Conservation (phyloP, 2,113 vertebrate species). For the Halcyon senegalensis region DNA sequence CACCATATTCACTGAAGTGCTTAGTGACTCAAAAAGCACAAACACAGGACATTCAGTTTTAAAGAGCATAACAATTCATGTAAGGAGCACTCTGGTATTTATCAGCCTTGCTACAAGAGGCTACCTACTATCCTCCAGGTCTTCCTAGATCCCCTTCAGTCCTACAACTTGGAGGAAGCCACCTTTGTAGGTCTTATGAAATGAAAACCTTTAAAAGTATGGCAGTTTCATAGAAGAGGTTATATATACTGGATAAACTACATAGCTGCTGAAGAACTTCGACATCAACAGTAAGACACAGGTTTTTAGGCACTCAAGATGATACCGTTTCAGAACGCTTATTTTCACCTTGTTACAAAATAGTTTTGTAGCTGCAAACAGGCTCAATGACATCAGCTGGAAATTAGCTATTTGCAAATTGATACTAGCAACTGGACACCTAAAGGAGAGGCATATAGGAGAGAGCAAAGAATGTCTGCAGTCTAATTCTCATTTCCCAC, state of each 20-base stretch:
- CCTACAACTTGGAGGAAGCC: background rate
- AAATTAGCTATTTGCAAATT: background rate
- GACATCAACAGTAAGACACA: background rate
- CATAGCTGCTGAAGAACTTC: background rate
- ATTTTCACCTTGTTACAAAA: background rate
- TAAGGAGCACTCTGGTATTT: background rate
- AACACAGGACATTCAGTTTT: background rate
- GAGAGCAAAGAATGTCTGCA: background rate
- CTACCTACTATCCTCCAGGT: background rate
- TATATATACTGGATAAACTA: background rate
- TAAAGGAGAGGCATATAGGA: background rate
- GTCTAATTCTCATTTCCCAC: background rate
- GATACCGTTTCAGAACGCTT: background rate
- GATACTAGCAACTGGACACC: background rate
- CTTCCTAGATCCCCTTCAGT: background rate
- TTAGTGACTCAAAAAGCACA: background rate
- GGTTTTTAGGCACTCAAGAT: background rate
- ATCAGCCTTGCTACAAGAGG: background rate
- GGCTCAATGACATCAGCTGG: background rate
- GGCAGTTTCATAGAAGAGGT: background rate
- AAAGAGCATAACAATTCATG: background rate
- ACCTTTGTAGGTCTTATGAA: background rate
- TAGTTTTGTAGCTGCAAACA: background rate
- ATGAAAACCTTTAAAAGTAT: background rate
- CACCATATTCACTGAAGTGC: background rate